Base-by-base conservation (phyloP, 1,140 invertebrate genomes). In the Leptonema lineaticorne region DNA sequence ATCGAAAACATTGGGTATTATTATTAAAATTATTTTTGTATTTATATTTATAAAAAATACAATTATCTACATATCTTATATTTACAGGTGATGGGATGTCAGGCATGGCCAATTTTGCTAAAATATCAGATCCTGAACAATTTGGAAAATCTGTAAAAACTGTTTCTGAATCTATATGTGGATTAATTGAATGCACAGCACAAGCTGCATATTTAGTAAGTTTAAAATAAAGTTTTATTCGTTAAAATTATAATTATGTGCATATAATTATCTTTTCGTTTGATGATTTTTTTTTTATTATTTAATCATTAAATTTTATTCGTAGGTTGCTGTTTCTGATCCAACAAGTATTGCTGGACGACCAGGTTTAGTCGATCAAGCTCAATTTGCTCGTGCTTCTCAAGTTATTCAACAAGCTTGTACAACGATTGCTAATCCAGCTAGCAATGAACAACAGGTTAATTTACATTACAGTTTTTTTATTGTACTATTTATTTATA, bases 41-140 rank as follows among this genome's bases (percentile, higher is more conserved):
- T 30, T 45, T 45, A 24, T 68, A 64, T 57, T 53, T 65, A 64
- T 22, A 8, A 29, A 24, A 56, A 4, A 20, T 33, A 20, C 18
- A 16, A 30, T 56, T 4, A 66, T 41, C 27, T 63, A 58, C 45
- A 28, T 59, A 22, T 63, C 63, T 30, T 74, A n/a, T n/a, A 70
- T 71, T 80, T 48, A 0, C 70, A 81, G 92, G 94, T 41, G 93
- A 96, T 71, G 92, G 92, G 30, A 95, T 97, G 88, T 94, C 93
- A 0, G 95, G 95, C 9, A 97, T 98, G 78, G 94, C 95, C 2
- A 92, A 92, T 74, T 89, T 93, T 74, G 95, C 96, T 1, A 95
- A 96, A 77, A 88, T 91, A 69, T 90, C 89, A 0, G 92, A 96
- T 71, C 88, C 92, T 75, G 91, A 95, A 69, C 87, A 90, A 63